A percentile compares a stretch with the other conserved stretches of the same genome.
Conservation (phyloP, 2,113 vertebrate genomes). For the Bostrychus sinensis region DNA sequence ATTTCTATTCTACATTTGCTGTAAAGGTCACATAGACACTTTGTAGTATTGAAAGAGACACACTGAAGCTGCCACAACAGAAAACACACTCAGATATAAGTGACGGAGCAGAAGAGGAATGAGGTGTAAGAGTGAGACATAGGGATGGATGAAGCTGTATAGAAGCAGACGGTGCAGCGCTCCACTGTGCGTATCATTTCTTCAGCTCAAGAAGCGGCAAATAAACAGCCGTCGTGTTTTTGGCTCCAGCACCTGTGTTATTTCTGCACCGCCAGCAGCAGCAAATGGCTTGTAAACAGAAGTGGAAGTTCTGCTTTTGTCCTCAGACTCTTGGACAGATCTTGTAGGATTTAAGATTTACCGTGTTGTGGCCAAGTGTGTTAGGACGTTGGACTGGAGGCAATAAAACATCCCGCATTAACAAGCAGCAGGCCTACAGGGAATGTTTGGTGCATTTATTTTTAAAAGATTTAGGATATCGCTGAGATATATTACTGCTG, state of each 20-base stretch:
- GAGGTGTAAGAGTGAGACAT: slow-evolving; percentile 34
- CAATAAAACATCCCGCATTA: slow-evolving; percentile 14
- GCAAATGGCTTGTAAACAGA: slow-evolving; percentile 49
- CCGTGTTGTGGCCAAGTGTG: slow-evolving; percentile 16
- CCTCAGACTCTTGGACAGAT: slow-evolving; percentile 22
- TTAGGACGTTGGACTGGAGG: slow-evolving; percentile 7
- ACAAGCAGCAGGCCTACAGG: neutral
- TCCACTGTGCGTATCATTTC: slow-evolving; percentile 53
- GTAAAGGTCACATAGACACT: neutral
- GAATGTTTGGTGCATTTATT: slow-evolving; percentile 1
- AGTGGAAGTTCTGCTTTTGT: slow-evolving; percentile 59
- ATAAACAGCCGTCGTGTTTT: slow-evolving; percentile 69
- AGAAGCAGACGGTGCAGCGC: slow-evolving; percentile 52
- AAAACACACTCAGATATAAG: neutral
- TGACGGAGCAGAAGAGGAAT: slow-evolving; percentile 2
- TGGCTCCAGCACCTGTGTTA: slow-evolving; percentile 63
- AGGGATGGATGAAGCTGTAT: slow-evolving; percentile 36
- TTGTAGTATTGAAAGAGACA: neutral
- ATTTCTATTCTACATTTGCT: too few relatives aligned
- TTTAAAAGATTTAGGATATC: neutral
- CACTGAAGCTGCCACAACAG: neutral
- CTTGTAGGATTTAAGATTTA: slow-evolving; percentile 17
- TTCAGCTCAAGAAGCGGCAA: slow-evolving; percentile 65
- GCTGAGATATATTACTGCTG: neutral
- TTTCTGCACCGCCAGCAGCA: slow-evolving; percentile 57